A percentile compares a stretch with the other conserved stretches of the same genome.
These are phyloP conservation scores for Cylloceria caligata DNA, from an alignment of 2,888 invertebrate species.

Conservation along the genomic window DNA sequence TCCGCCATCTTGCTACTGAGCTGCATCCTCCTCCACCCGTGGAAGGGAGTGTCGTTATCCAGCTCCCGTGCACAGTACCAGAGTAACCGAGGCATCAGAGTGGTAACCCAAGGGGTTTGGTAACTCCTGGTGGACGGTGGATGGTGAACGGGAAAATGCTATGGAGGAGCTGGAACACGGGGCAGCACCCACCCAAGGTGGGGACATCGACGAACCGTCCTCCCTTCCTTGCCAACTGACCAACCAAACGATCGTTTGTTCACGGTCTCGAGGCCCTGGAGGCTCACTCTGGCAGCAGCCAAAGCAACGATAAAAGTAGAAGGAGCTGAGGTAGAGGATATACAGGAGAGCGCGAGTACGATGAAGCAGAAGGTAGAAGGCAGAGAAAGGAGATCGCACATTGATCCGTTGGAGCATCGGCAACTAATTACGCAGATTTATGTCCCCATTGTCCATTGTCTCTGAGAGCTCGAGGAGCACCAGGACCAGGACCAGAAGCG, in stretches of 20 bases:
- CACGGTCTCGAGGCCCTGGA: conserved; percentile 65
- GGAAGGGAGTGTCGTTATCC: conserved; percentile 79
- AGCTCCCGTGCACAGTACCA: conserved; percentile 25
- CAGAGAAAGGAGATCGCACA: conserved; percentile 83
- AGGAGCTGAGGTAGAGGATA: conserved; percentile 41
- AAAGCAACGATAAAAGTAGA: conserved; percentile 57
- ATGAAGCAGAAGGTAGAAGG: conserved; percentile 67
- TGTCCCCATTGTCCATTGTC: conserved; percentile 96
- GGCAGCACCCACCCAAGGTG: conserved; percentile 72
- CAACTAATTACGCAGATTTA: conserved; percentile 98
- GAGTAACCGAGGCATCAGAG: conserved; percentile 33
- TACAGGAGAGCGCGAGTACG: conserved; percentile 58
- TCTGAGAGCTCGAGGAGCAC: conserved; percentile 86
- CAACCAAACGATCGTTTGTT: conserved; percentile 84
- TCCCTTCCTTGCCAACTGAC: conserved; percentile 81
- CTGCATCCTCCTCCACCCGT: conserved; percentile 73
- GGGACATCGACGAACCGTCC: conserved; percentile 80
- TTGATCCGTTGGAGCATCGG: conserved; percentile 86
- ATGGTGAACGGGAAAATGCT: conserved; percentile 48
- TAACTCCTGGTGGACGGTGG: conserved; percentile 45
- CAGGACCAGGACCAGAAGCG: conserved; percentile 52
- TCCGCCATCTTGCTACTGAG: conserved; percentile 79
- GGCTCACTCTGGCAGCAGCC: conserved; percentile 53
- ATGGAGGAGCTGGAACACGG: conserved; percentile 49
- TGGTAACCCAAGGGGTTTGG: conserved; percentile 51